phyloP scores from a whole-genome alignment of 2,113 vertebrate species.

The Serranochromis macrocephalus region DNA sequence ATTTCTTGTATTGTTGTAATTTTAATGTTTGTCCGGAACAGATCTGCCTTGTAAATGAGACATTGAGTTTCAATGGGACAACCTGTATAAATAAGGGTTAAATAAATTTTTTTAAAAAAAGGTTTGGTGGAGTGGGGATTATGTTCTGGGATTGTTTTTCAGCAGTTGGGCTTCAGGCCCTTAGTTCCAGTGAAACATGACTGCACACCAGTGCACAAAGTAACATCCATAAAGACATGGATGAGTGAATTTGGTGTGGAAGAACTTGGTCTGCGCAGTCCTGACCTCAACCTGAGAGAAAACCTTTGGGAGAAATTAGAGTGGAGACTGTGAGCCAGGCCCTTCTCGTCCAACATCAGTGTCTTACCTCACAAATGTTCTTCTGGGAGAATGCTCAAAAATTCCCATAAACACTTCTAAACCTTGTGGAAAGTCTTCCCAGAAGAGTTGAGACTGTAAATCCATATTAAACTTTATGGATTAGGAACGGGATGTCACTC shows the following conservation, averaged over 20 bases:
- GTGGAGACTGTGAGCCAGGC: not conserved
- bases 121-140: not conserved
- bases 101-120: fast-evolving
- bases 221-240: not conserved
- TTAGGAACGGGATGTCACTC: not conserved
- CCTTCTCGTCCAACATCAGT: not conserved
- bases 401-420: not conserved
- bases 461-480: not conserved
- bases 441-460: not conserved
- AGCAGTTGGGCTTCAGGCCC: not conserved
- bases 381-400: not conserved
- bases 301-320: not conserved
- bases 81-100: not conserved
- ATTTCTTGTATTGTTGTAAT: not conserved
- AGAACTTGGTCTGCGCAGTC: not conserved
- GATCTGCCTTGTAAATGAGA: not conserved
- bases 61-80: not conserved
- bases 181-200: not conserved
- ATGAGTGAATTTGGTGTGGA: not conserved
- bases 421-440: not conserved
- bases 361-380: not conserved
- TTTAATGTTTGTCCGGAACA: not conserved
- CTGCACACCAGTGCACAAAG: not conserved
- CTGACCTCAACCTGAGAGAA: not conserved
- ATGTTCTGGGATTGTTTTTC: not conserved